Conservation (phyloP, 2,113 vertebrate genomes). For the Pleuronectes platessa region DNA sequence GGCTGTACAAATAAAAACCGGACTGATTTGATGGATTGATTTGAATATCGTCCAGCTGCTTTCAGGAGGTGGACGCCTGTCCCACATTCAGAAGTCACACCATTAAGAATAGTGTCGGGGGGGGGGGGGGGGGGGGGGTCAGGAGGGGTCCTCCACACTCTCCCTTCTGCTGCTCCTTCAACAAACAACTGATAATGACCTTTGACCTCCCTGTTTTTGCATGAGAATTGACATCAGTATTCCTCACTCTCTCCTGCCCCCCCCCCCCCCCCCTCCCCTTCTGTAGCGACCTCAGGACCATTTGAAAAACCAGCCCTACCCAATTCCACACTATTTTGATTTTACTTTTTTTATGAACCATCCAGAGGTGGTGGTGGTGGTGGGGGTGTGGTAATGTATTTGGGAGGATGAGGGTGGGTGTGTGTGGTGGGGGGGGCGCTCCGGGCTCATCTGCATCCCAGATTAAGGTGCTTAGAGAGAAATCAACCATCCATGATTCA, state of each 20-base stretch:
- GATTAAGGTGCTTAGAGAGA: constrained; percentile 87
- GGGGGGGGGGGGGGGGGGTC: constrained; percentile 63
- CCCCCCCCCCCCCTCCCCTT: constrained; percentile 56
- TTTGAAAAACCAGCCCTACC: constrained; percentile 78
- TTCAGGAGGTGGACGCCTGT: constrained; percentile 21
- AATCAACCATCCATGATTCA: constrained; percentile 96
- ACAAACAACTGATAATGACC: constrained; percentile 89
- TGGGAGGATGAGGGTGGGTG: constrained; percentile 78
- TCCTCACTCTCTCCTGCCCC: constrained; percentile 33
- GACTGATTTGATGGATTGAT: background rate
- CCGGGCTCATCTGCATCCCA: constrained; percentile 92
- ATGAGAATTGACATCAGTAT: constrained; percentile 86
- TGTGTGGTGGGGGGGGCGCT: constrained; percentile 71
- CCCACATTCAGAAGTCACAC: constrained; percentile 59
- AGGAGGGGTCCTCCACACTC: constrained; percentile 77
- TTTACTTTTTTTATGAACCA: constrained; percentile 75
- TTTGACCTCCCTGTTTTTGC: constrained; percentile 84
- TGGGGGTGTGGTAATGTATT: constrained; percentile 30
- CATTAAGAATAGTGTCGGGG: constrained; percentile 75
- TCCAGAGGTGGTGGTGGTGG: constrained; percentile 62
- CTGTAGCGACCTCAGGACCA: constrained; percentile 67
- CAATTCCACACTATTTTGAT: constrained; percentile 80
- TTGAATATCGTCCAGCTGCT: constrained; percentile 10
- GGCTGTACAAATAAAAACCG: too few relatives aligned
- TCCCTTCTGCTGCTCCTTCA: constrained; percentile 82